A percentile compares a stretch with the other conserved stretches of the same genome.
Evolutionary conservation across 2,797 vertebrate genomes (phyloP).

Genomic region (Sitta carolinensis): DNA sequence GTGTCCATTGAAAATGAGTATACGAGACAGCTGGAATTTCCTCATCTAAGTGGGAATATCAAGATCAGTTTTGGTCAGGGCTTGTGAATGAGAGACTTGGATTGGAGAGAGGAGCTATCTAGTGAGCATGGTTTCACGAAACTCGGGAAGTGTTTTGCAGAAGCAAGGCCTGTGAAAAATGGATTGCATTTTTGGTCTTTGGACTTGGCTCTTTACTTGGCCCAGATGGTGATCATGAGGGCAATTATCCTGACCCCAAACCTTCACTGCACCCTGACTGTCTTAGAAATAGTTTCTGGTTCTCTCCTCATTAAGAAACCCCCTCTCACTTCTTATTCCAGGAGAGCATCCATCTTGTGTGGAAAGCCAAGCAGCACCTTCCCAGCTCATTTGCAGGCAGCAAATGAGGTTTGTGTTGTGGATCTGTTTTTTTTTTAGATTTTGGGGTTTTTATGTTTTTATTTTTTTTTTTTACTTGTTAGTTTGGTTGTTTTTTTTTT

Average conservation of each 20-base stretch:
- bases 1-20: not conserved
- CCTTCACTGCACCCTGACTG: not conserved
- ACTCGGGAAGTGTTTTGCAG: not conserved
- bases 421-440: not conserved
- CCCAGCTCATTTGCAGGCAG: not conserved
- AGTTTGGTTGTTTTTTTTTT: not conserved
- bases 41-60: slow-evolving; percentile 20
- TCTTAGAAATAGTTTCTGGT: not conserved
- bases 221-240: not conserved
- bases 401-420: not conserved
- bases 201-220: not conserved
- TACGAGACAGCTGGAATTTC: not conserved
- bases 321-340: not conserved
- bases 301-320: not conserved
- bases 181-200: not conserved
- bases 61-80: not conserved
- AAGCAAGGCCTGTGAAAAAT: not conserved
- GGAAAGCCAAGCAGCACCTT: not conserved
- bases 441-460: not conserved
- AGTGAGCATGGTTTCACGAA: not conserved
- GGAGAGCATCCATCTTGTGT: not conserved
- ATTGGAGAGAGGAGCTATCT: not conserved
- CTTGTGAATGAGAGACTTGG: not conserved
- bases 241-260: not conserved
- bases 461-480: not conserved